phyloP scores from a whole-genome alignment of 2,797 vertebrate species.

The Podarcis siculus region DNA sequence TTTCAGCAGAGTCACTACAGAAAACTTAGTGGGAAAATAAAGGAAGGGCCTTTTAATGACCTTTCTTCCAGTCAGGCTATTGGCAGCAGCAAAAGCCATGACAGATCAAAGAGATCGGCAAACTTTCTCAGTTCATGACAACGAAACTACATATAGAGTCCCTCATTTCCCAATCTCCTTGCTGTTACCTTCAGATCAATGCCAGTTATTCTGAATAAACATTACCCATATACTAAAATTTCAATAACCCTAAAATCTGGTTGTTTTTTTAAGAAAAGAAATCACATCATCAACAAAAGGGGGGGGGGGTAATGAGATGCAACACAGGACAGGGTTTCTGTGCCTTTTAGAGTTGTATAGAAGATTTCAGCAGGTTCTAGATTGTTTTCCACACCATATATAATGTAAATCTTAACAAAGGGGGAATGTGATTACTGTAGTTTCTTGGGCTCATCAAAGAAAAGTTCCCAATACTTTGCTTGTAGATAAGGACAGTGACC shows the following conservation, averaged over 20 bases:
- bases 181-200: neutral
- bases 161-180: slow-evolving; percentile 15
- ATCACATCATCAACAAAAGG: no score
- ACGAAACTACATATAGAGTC: slow-evolving; percentile 50
- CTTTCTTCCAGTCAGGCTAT: slow-evolving; percentile 26
- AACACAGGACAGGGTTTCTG: no score
- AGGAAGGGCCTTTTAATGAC: slow-evolving; percentile 1
- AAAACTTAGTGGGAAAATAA: slow-evolving; percentile 27
- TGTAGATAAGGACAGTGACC: no score
- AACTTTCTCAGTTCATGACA: slow-evolving; percentile 29
- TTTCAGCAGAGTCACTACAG: slow-evolving; percentile 36
- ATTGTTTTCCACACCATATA: no score
- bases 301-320: no score
- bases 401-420: no score
- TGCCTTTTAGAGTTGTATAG: no score
- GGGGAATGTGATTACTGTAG: no score
- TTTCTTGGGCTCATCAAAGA: no score
- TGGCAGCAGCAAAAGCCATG: slow-evolving; percentile 39
- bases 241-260: neutral
- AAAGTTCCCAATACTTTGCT: no score
- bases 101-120: neutral
- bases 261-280: no score
- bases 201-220: neutral
- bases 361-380: no score
- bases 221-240: neutral